Evolutionary conservation across 2,113 vertebrate species (phyloP).

Genomic region (Capreolus pygargus): DNA sequence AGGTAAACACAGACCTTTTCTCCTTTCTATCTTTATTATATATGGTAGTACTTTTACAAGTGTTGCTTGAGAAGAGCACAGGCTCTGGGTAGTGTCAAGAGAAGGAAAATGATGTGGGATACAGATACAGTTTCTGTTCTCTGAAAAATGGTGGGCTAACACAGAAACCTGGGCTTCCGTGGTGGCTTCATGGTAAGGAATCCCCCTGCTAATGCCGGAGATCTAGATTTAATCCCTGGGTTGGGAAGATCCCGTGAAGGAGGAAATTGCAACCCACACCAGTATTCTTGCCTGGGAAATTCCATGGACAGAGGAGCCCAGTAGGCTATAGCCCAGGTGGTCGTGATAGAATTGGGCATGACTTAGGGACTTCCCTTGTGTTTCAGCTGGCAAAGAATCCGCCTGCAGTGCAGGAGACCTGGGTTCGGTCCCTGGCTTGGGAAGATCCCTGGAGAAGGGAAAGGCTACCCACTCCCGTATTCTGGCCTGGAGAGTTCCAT

Average conservation of each 20-base stretch:
- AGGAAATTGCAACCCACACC: neutral
- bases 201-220: neutral
- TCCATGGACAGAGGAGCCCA: neutral
- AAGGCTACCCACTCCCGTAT: neutral
- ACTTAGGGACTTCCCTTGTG: too few relatives aligned
- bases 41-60: neutral
- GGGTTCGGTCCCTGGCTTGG: neutral
- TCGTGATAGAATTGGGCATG: too few relatives aligned
- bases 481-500: neutral
- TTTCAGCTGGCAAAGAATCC: too few relatives aligned
- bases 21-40: neutral
- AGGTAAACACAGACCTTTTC: neutral
- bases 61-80: neutral
- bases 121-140: neutral
- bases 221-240: neutral
- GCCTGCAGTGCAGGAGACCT: neutral
- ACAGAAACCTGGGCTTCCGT: neutral
- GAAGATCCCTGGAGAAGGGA: neutral
- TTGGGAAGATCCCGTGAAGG: neutral
- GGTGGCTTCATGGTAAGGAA: neutral
- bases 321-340: neutral
- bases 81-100: neutral
- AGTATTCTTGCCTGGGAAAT: neutral
- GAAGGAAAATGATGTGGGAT: neutral
- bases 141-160: neutral